These are phyloP conservation scores for Australoheros scitulus DNA, from an alignment of 2,113 vertebrate genomes.

Conservation along the genomic window DNA sequence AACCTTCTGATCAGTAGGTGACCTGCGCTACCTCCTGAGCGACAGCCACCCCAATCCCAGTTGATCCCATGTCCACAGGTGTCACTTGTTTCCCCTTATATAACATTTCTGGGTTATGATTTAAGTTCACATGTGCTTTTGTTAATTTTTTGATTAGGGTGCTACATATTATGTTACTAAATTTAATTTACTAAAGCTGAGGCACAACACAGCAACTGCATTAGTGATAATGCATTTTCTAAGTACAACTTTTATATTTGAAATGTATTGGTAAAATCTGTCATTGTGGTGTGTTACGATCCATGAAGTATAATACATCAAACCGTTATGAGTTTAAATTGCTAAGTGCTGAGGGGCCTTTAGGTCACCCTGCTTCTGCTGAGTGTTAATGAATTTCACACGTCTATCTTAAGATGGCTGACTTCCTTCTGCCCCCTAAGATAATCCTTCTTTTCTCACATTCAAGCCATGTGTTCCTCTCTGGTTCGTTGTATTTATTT, in stretches of 20 bases:
- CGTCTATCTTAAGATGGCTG: conserved; percentile 34
- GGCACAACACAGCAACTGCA: neutral
- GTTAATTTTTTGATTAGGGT: neutral
- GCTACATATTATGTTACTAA: neutral
- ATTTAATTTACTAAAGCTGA: neutral
- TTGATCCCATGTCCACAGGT: rapidly evolving
- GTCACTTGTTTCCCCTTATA: neutral
- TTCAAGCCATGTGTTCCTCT: conserved; percentile 33
- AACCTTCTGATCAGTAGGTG: no score
- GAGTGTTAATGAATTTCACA: conserved; percentile 74
- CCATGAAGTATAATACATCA: neutral
- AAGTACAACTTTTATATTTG: neutral
- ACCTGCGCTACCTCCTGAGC: no score
- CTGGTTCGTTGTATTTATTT: conserved; percentile 21
- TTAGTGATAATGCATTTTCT: neutral
- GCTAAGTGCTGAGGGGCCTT: conserved; percentile 1
- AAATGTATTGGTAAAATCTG: neutral
- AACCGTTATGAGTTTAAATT: neutral
- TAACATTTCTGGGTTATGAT: neutral
- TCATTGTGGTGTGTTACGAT: neutral
- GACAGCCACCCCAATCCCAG: no score
- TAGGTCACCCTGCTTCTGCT: conserved; percentile 30
- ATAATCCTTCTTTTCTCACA: conserved; percentile 58
- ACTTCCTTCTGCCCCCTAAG: conserved; percentile 48
- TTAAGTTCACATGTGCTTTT: neutral